Base-by-base conservation (phyloP, 1,140 invertebrate species). In the Acromyrmex charruanus region DNA sequence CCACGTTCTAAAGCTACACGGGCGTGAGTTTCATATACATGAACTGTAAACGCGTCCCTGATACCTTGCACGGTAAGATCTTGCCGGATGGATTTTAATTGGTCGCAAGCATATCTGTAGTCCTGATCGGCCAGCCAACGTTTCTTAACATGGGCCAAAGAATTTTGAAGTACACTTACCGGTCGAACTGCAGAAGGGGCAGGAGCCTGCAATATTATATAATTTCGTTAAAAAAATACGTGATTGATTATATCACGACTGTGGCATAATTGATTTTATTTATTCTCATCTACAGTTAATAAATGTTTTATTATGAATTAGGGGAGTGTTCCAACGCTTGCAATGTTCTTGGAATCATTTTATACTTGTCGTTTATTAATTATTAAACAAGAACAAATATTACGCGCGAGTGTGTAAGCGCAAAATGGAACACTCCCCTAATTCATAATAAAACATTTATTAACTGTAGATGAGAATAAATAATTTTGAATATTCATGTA, bases 1-100 rank as follows among this genome's bases (percentile, higher is more conserved):
- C 98, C 98, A 95, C 99, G 99, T 94, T 99, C 99, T 93, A 99
- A 96, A 74, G 99, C 99, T 93, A 99, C 99, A 80, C 99, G 96
- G 12, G 99, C 99, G 96, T 99, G 99, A 2, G 98, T 99, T 96
- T 99, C 99, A 96, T 99, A 99, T 14, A 99, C 99, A 93, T 98
- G 96, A 28, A 99, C 97, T 68, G 99, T 99, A 94, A 99, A 99
- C 85, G 96, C 96, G 96, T 99, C 98, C 91, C 99, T 95, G 91
- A 99, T 97, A 93, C 99, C 98, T 97, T 99, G 99, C 61, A 99
- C 99, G 75, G 99, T 99, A 90, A 99, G 96, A 97, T 99, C 99
- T 96, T 99, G 99, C 91, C 99, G 96, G 92, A 99, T 99, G 18
- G 99, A 99, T 96, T 99, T 99, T 49, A 99, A 96, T 95, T 99